A percentile compares a stretch with the other conserved stretches of the same genome.
Conservation (phyloP, 2,113 vertebrate genomes). For the Cervus canadensis region DNA sequence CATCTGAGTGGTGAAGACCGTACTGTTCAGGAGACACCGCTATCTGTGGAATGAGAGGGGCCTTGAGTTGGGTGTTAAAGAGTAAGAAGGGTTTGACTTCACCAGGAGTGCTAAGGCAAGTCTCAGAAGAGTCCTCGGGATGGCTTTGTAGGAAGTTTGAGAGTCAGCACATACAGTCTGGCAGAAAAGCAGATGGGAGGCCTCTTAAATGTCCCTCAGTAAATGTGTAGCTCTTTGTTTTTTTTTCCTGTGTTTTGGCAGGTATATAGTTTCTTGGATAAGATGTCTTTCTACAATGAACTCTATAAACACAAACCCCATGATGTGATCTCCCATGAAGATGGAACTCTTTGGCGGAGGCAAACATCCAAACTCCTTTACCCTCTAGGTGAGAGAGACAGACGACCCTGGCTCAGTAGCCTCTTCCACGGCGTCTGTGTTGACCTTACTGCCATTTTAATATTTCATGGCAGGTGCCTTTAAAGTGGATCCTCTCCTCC, state of each 20-base stretch:
- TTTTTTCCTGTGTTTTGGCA: constrained; percentile 66
- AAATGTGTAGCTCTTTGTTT: neutral
- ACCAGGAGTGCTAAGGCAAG: neutral
- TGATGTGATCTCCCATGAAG: constrained; percentile 92
- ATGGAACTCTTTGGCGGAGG: constrained; percentile 94
- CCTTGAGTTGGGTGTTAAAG: neutral
- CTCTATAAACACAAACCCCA: constrained; percentile 93
- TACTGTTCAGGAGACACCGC: neutral
- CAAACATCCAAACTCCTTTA: constrained; percentile 92
- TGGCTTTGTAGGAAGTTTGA: neutral
- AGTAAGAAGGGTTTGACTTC: neutral
- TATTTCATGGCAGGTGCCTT: neutral
- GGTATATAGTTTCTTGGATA: constrained; percentile 97
- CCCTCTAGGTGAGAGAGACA: constrained; percentile 87
- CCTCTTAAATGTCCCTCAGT: neutral
- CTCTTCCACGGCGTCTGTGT: neutral
- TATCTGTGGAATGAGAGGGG: neutral
- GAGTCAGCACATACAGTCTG: neutral
- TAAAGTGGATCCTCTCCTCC: neutral
- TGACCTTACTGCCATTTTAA: neutral
- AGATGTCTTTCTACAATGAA: constrained; percentile 97
- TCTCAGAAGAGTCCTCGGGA: neutral
- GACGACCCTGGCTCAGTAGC: neutral
- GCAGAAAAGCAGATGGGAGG: neutral
- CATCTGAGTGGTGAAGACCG: neutral